Conservation (phyloP, 2,113 vertebrate genomes). For the Corvus moneduloides region DNA sequence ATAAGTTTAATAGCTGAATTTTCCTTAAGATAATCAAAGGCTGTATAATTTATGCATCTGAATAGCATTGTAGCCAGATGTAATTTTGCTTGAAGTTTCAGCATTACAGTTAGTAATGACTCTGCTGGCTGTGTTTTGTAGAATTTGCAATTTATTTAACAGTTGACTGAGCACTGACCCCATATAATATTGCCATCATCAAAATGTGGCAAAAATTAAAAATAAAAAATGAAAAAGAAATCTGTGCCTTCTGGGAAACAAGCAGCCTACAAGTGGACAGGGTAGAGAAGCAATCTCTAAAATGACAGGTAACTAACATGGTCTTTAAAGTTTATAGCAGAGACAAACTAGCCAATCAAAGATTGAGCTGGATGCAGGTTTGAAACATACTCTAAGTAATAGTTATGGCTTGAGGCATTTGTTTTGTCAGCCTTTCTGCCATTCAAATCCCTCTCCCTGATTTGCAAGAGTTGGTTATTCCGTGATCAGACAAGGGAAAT, state of each 20-base stretch:
- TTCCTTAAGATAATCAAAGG: constrained; percentile 81
- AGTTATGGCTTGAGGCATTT: constrained; percentile 1
- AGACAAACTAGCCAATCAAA: neutral
- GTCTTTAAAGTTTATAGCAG: neutral
- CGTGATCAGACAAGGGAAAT: neutral
- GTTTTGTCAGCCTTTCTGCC: neutral
- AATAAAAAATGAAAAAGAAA: constrained; percentile 5
- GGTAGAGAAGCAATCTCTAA: neutral
- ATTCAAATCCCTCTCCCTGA: neutral
- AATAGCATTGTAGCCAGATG: constrained; percentile 80
- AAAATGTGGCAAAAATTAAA: constrained; percentile 68
- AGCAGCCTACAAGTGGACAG: neutral
- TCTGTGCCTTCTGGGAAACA: constrained; percentile 27
- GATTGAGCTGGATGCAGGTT: neutral
- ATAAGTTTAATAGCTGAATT: constrained; percentile 81
- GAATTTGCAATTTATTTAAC: constrained; percentile 83
- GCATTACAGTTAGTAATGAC: constrained; percentile 82
- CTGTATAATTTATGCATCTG: constrained; percentile 79
- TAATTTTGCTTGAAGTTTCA: constrained; percentile 82
- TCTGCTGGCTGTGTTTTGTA: constrained; percentile 78
- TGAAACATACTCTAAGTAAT: neutral
- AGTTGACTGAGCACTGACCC: constrained; percentile 84
- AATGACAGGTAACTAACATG: neutral
- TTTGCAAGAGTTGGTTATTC: neutral
- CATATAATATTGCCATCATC: constrained; percentile 76